A percentile compares a stretch with the other conserved stretches of the same genome.
Evolutionary conservation across 1,140 invertebrate species (phyloP).

Genomic region (Phymorhynchus buccinoides): DNA sequence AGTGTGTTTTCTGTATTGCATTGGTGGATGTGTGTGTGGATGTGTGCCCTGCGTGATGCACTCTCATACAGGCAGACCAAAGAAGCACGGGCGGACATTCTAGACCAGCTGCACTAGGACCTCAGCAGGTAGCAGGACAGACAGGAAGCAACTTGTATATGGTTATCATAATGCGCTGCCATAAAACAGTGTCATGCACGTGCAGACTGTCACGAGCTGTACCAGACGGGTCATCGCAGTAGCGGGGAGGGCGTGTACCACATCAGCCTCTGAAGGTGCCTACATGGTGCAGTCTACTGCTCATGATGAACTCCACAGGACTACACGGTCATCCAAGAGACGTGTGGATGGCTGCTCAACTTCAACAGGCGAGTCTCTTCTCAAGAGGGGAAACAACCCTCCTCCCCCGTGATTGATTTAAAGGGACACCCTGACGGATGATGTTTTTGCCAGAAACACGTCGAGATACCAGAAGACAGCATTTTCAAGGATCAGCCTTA

Average conservation of each 20-base stretch:
- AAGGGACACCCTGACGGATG: too few relatives aligned
- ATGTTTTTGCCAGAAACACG: too few relatives aligned
- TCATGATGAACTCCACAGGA: conserved; percentile 87
- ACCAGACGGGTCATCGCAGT: conserved; percentile 51
- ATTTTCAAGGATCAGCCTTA: too few relatives aligned
- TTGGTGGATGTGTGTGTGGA: not conserved
- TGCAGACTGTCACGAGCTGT: conserved; percentile 69
- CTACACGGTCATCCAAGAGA: conserved; percentile 88
- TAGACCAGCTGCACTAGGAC: too few relatives aligned
- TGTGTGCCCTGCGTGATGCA: not conserved
- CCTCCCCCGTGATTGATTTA: too few relatives aligned
- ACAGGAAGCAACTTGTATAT: too few relatives aligned
- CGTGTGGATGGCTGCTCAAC: conserved; percentile 84
- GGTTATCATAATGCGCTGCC: too few relatives aligned
- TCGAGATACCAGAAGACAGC: too few relatives aligned
- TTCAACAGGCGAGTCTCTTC: conserved; percentile 82
- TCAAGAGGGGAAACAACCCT: too few relatives aligned
- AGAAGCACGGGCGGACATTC: too few relatives aligned
- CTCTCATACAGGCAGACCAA: too few relatives aligned
- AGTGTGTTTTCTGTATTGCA: not conserved
- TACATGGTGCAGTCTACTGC: conserved; percentile 82
- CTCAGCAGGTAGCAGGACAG: too few relatives aligned
- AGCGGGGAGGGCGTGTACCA: conserved; percentile 81
- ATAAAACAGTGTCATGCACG: not conserved
- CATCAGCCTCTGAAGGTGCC: conserved; percentile 80